Conservation (phyloP, 2,113 vertebrate genomes). For the Rhinopithecus roxellana region DNA sequence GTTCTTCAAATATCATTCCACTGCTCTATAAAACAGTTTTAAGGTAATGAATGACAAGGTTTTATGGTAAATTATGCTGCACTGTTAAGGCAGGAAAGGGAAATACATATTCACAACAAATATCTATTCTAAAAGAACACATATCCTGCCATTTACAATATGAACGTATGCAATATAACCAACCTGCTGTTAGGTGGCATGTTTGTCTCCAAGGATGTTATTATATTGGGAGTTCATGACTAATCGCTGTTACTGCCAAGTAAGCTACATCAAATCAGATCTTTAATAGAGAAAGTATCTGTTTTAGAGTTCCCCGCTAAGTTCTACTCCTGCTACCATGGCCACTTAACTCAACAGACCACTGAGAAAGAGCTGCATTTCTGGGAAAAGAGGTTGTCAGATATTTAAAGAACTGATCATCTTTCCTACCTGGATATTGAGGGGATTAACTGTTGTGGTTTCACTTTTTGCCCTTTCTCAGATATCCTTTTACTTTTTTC, state of each 20-base stretch:
- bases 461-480: neutral
- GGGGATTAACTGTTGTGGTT: neutral
- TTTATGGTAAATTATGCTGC: neutral
- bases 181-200: neutral
- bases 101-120: neutral
- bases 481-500: neutral
- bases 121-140: neutral
- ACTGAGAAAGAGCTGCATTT: neutral
- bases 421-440: neutral
- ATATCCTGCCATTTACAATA: neutral
- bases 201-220: neutral
- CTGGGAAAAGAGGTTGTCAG: neutral
- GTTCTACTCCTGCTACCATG: neutral
- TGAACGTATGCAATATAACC: neutral
- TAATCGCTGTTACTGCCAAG: neutral
- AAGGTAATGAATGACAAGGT: neutral
- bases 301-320: neutral
- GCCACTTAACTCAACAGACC: neutral
- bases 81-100: neutral
- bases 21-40: neutral
- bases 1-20: neutral
- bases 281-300: neutral
- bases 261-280: neutral
- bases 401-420: neutral
- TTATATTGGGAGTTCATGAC: neutral